Base-by-base conservation (phyloP, 2,113 vertebrate genomes). In the Anser brachyrhynchus region DNA sequence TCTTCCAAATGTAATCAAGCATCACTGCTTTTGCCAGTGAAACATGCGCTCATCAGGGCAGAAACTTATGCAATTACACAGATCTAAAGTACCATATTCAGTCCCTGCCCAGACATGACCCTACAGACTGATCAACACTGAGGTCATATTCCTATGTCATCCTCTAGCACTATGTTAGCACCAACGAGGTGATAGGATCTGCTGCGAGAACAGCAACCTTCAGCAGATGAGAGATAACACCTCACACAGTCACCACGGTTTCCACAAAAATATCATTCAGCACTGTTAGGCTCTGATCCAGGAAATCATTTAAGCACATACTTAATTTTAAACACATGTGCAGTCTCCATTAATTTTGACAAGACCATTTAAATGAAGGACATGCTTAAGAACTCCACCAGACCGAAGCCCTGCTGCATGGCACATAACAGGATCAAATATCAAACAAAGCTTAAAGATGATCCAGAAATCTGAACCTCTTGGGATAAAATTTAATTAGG, bases 61-160 rank as follows among this genome's bases (percentile, higher is more conserved):
- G 55, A 73, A n/a, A 17, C 10, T 1, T 13, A 4, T 4, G 29
- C 20, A 64, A 3, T 4, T 13, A 16, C 62, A 18, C 18, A 26
- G 1, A 20, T 1, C 1, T 6, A 55, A 43, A 71, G 18, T 1
- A 5, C 13, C n/a, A 6, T 1, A 4, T 11, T 4, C 61, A 26
- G 59, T 41, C 49, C 1, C 35, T 31, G 84, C 51, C 43, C 83
- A 19, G 54, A 64, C 44, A 80, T 3, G 3, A 46, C 41, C 39
- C 89, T 18, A 4, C 43, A 51, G 58, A 8, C 0, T 5, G 41
- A 52, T 8, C 15, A 64, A 73, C 31, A 6, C 31, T 13, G 4
- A 57, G 43, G 62, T 29, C n/a, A 3, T 1, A 0, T 1, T 43
- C 67, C 86, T 20, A 2, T 3, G 49, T 8, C 55, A 64, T 9